Percentiles rank a stretch among this genome's conserved stretches.
phyloP scores from a whole-genome alignment of 2,113 vertebrate genomes.

The Mystacornis crossleyi region DNA sequence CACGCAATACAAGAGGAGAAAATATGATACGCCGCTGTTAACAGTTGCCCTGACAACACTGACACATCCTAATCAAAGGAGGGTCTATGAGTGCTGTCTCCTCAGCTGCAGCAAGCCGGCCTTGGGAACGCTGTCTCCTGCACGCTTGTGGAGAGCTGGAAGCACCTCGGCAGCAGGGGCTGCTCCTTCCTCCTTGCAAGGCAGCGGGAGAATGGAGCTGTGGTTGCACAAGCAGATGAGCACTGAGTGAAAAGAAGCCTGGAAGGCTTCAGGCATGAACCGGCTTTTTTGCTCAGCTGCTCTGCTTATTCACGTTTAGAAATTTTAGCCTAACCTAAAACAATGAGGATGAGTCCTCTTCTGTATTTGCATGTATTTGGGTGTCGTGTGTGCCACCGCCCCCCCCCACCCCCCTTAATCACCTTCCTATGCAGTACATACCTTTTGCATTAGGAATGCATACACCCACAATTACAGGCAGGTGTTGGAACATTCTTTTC shows the following conservation, averaged over 20 bases:
- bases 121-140: slow-evolving; percentile 55
- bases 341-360: neutral
- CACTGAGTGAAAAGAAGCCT: neutral
- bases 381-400: neutral
- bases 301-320: neutral
- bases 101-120: slow-evolving; percentile 29
- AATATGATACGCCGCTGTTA: slow-evolving; percentile 76
- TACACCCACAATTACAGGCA: neutral
- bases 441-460: slow-evolving; percentile 18
- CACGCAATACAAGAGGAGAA: slow-evolving; percentile 66
- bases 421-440: neutral
- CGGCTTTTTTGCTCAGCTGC: neutral
- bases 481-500: neutral
- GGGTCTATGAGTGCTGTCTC: slow-evolving; percentile 41
- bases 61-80: slow-evolving; percentile 72
- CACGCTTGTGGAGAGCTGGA: slow-evolving; percentile 10
- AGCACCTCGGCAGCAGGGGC: slow-evolving; percentile 3
- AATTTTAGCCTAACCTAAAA: neutral
- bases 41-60: slow-evolving; percentile 87
- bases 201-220: slow-evolving; percentile 25
- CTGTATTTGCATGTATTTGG: neutral
- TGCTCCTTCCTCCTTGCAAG: slow-evolving; percentile 52
- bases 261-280: neutral
- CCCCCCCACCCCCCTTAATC: neutral
- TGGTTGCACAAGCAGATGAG: slow-evolving; percentile 50